Conservation (phyloP, 2,797 vertebrate species). For the Austrolebias charrua region DNA sequence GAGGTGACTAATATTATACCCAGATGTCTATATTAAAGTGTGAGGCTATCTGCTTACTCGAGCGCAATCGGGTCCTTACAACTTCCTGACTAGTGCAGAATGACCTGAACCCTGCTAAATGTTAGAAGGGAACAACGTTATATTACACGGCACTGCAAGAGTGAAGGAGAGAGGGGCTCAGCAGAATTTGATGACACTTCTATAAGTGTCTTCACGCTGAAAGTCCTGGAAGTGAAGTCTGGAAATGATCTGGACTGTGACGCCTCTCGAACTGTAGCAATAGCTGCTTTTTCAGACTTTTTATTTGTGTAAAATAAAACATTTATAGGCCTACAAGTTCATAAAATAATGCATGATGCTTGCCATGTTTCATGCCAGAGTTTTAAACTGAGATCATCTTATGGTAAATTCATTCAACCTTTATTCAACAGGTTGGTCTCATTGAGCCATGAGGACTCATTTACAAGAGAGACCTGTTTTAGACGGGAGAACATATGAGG, state of each 20-base stretch:
- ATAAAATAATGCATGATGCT: background rate
- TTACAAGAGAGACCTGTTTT: no score
- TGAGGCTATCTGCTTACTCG: slow-evolving; percentile 81
- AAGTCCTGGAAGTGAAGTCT: slow-evolving; percentile 50
- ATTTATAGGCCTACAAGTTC: background rate
- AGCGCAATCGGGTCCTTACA: slow-evolving; percentile 73
- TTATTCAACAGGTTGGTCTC: no score
- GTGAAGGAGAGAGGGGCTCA: slow-evolving; percentile 58
- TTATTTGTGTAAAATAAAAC: slow-evolving; percentile 23
- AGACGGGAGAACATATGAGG: no score
- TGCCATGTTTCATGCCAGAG: background rate
- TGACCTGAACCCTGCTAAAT: slow-evolving; percentile 79
- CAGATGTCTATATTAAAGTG: slow-evolving; percentile 85
- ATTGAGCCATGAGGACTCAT: no score
- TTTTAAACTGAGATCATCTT: no score
- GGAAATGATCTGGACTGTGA: slow-evolving; percentile 46
- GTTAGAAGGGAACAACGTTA: slow-evolving; percentile 77
- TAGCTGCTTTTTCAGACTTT: slow-evolving; percentile 3
- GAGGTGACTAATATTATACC: slow-evolving; percentile 86
- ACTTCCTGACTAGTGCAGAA: slow-evolving; percentile 78
- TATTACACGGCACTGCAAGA: slow-evolving; percentile 63
- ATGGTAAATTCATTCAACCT: no score
- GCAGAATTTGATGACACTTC: slow-evolving; percentile 77
- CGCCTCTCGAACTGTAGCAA: slow-evolving; percentile 11
- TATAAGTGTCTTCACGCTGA: slow-evolving; percentile 60